Percentiles rank a stretch among this genome's conserved stretches.
Evolutionary conservation across 1,140 invertebrate species (phyloP).

Genomic region (Habropoda laboriosa): DNA sequence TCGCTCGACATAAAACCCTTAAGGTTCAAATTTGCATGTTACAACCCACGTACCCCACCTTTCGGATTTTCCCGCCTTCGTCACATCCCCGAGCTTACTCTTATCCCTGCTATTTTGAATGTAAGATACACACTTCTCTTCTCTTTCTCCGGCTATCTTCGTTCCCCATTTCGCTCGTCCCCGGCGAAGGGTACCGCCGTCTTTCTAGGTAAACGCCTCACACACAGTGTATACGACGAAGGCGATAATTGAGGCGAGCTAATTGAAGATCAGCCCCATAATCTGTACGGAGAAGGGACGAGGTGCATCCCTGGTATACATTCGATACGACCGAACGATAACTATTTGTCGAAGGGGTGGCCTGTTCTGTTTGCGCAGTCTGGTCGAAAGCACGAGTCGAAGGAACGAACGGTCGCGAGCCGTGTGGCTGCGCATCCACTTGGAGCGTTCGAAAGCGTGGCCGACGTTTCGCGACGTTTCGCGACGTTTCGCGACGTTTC

Average conservation of each 20-base stretch:
- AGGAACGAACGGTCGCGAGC: not conserved
- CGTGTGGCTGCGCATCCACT: not conserved
- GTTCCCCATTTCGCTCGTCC: not conserved
- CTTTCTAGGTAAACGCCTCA: too few relatives aligned
- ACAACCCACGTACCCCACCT: constrained; percentile 74
- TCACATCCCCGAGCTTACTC: constrained; percentile 65
- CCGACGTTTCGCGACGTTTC: not conserved
- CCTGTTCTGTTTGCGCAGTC: constrained; percentile 79
- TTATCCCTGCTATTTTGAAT: constrained; percentile 78
- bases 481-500: not conserved
- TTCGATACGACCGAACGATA: constrained; percentile 75
- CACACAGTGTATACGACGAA: too few relatives aligned
- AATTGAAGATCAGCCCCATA: not conserved
- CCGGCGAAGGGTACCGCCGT: too few relatives aligned
- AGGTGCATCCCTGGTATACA: constrained; percentile 57
- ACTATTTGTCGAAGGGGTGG: constrained; percentile 79
- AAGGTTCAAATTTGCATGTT: constrained; percentile 82
- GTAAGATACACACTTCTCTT: constrained; percentile 67
- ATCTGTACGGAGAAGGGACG: not conserved
- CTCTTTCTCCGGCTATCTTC: not conserved
- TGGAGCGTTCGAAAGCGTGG: not conserved
- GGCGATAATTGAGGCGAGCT: too few relatives aligned
- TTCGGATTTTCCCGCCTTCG: constrained; percentile 53
- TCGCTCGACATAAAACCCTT: constrained; percentile 81
- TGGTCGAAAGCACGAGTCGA: constrained; percentile 58